phyloP scores from a whole-genome alignment of 2,888 invertebrate genomes.

The Drosophila birchii region DNA sequence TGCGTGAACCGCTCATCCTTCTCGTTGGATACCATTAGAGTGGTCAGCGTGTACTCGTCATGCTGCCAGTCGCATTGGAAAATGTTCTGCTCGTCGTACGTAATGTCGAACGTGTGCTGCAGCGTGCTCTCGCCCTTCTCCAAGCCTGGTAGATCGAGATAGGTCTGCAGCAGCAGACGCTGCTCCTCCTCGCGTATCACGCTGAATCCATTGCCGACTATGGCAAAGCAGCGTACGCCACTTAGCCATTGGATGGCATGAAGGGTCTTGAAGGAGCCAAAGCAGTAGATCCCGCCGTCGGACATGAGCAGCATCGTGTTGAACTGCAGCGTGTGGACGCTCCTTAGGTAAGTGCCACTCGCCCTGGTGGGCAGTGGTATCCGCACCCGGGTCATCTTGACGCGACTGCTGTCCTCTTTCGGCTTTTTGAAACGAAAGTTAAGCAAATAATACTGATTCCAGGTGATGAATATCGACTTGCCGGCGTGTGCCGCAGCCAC shows the following conservation, averaged over 20 bases:
- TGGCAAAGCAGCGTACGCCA: constrained; percentile 75
- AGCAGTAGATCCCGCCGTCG: constrained; percentile 81
- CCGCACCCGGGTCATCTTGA: constrained; percentile 75
- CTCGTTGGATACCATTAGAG: constrained; percentile 54
- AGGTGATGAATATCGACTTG: constrained; percentile 82
- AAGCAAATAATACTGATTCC: constrained; percentile 81
- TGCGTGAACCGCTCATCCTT: constrained; percentile 73
- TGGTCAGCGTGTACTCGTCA: constrained; percentile 73
- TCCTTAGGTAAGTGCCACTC: constrained; percentile 45
- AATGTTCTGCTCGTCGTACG: constrained; percentile 80
- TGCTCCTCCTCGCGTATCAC: constrained; percentile 68
- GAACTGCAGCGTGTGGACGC: constrained; percentile 80
- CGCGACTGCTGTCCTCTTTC: constrained; percentile 47
- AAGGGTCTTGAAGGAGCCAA: constrained; percentile 81
- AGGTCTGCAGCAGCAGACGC: constrained; percentile 73
- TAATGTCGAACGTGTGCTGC: constrained; percentile 76
- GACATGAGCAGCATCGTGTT: constrained; percentile 81
- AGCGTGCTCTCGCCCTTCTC: constrained; percentile 64
- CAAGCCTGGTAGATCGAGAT: constrained; percentile 74
- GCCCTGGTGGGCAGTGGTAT: constrained; percentile 59
- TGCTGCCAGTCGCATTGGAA: constrained; percentile 80
- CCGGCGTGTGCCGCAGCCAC: constrained; percentile 72
- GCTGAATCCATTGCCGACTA: constrained; percentile 73
- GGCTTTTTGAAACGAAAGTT: constrained; percentile 82
- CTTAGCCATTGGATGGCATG: constrained; percentile 76